Percentiles rank a stretch among this genome's conserved stretches.
These are phyloP conservation scores for Echinarachnius parma DNA, from an alignment of 53 echinoderm and acorn worm genomes.

Conservation along the genomic window DNA sequence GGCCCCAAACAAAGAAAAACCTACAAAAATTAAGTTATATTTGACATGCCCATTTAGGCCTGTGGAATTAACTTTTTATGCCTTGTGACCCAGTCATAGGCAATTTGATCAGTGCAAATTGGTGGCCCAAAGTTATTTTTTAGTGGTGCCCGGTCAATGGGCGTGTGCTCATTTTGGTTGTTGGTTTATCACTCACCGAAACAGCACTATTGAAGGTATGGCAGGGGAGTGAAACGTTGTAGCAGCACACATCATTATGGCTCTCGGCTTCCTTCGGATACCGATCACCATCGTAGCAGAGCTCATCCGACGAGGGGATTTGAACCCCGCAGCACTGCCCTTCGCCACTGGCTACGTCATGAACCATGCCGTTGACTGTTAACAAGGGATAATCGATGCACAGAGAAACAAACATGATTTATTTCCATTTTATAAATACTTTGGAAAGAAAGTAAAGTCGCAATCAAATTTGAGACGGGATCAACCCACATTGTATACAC, in stretches of 20 bases:
- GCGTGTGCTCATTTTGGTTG: too few relatives aligned
- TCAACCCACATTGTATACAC: too few relatives aligned
- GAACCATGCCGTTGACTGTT: background rate
- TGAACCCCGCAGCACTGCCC: background rate
- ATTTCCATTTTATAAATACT: background rate
- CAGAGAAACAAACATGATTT: too few relatives aligned
- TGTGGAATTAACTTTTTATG: too few relatives aligned
- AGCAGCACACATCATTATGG: conserved; percentile 6
- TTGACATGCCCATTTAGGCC: too few relatives aligned
- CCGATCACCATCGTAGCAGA: background rate
- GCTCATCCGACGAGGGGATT: background rate
- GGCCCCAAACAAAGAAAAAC: too few relatives aligned
- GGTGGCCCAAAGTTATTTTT: background rate
- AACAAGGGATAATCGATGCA: too few relatives aligned
- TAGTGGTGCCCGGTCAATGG: background rate
- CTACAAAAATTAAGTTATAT: too few relatives aligned
- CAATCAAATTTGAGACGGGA: background rate
- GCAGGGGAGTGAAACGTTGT: background rate
- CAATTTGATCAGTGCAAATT: too few relatives aligned
- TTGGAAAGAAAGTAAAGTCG: background rate
- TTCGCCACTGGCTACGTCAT: background rate
- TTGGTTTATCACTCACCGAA: background rate
- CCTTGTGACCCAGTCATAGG: too few relatives aligned
- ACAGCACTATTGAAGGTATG: background rate
- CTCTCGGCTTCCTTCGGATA: background rate